Base-by-base conservation (phyloP, 2,797 vertebrate species). In the Ceryle rudis region DNA sequence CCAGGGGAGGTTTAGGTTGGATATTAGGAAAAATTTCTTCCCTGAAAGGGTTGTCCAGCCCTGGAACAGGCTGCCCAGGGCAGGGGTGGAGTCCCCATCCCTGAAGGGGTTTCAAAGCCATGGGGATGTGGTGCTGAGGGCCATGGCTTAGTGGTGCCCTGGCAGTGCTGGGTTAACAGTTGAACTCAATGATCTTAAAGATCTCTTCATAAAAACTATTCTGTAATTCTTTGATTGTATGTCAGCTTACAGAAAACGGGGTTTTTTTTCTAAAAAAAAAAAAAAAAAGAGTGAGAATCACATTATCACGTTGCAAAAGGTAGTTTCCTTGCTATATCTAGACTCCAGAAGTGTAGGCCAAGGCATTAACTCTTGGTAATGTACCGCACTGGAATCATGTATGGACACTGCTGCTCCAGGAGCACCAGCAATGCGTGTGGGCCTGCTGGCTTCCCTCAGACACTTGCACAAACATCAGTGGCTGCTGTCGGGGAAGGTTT, bases 331-430 rank as follows among this genome's bases (percentile, higher is more conserved):
- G 6, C 3, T 33, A 5, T 64, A 16, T n/a, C 16, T 52, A 23
- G 29, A 52, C 22, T 61, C 17, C 14, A 71, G 37, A 86, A 61
- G 2, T 4, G 5, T 20, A 35, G 65, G 73, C 15, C 13, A 16
- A 71, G 17, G 18, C 7, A 2, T 46, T 78, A 61, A 15, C 29
- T 47, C 7, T 23, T 47, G 11, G 8, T 66, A 25, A 29, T 1
- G 16, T 29, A 6, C 10, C 17, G 3, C 7, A 4, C 4, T 84
- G 62, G 58, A 67, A 46, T 18, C 0, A 0, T 1, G 1, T 4
- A 26, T 0, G 17, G 65, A 25, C 9, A 2, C 9, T 51, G 39
- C 20, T 37, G 39, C 3, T 69, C 20, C 57, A 29, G 81, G 60
- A 79, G 1, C 61, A 74, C 8, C 33, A 10, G 52, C 2, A 28